Evolutionary conservation across 1,140 invertebrate species (phyloP).

Genomic region (Neoseiulus cucumeris): DNA sequence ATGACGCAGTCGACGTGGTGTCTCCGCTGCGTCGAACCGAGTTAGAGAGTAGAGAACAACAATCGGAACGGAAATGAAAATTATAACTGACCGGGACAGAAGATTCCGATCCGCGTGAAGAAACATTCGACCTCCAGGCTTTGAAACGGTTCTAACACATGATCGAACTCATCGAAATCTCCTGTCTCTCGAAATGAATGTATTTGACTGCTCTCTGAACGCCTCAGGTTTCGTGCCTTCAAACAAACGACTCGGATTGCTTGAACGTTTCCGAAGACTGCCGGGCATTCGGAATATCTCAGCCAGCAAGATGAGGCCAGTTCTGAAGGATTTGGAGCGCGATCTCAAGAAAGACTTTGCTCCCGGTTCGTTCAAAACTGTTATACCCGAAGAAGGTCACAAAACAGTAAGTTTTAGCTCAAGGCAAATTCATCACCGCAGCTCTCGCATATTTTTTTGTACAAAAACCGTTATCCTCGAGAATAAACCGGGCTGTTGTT

Average conservation of each 20-base stretch:
- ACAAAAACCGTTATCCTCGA: too few species aligned
- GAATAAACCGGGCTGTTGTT: too few species aligned
- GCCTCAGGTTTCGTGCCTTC: background rate
- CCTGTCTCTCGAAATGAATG: background rate
- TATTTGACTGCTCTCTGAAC: background rate
- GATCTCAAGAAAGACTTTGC: slow-evolving; percentile 6
- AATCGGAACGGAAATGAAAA: too few species aligned
- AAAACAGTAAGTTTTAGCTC: background rate
- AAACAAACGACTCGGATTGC: background rate
- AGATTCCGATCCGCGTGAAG: too few species aligned
- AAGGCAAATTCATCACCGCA: background rate
- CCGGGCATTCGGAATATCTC: background rate
- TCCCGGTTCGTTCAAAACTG: background rate
- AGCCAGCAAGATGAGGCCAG: background rate
- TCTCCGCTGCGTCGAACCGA: too few species aligned
- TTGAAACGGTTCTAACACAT: too few species aligned
- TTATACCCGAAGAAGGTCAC: slow-evolving; percentile 14
- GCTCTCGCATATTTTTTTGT: too few species aligned
- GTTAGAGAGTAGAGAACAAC: too few species aligned
- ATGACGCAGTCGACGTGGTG: too few species aligned
- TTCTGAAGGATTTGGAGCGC: background rate
- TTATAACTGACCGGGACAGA: too few species aligned
- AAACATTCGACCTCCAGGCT: too few species aligned
- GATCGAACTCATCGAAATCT: too few species aligned
- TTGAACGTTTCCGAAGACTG: background rate